A percentile compares a stretch with the other conserved stretches of the same genome.
Conservation (phyloP, 2,797 vertebrate species). For the Tarsius wallacei region DNA sequence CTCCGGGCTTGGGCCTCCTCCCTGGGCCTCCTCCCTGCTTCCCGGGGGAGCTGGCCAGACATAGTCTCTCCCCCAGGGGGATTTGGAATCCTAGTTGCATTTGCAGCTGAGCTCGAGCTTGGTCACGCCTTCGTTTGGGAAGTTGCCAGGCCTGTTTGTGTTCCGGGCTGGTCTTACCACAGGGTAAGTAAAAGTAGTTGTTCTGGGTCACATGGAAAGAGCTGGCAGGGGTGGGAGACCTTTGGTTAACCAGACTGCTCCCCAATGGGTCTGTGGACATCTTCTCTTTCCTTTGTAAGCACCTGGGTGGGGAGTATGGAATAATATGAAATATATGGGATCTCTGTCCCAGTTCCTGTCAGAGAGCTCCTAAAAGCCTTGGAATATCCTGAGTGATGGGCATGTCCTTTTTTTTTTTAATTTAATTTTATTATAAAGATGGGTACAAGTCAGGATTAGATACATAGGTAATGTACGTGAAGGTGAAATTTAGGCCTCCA, state of each 20-base stretch:
- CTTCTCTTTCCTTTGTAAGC: conserved; percentile 7
- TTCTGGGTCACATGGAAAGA: background rate
- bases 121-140: conserved; percentile 24
- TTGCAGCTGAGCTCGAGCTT: background rate
- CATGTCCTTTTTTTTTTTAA: background rate
- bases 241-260: background rate
- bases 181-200: conserved; percentile 30
- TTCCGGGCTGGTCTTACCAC: conserved; percentile 26
- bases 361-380: background rate
- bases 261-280: background rate
- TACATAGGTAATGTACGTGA: too few species aligned
- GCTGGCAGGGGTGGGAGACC: background rate
- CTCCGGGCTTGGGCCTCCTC: background rate
- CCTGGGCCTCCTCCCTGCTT: background rate
- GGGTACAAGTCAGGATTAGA: too few species aligned
- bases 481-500: too few species aligned
- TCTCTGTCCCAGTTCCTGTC: background rate
- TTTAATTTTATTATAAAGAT: too few species aligned
- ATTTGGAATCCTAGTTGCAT: background rate
- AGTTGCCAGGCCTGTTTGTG: conserved; percentile 11
- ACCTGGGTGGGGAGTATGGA: background rate
- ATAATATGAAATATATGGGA: background rate
- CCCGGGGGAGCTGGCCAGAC: too few species aligned
- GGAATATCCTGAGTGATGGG: background rate
- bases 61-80: background rate